A percentile compares a stretch with the other conserved stretches of the same genome.
Evolutionary conservation across 2,888 invertebrate species (phyloP).

Genomic region (Autographa gamma): DNA sequence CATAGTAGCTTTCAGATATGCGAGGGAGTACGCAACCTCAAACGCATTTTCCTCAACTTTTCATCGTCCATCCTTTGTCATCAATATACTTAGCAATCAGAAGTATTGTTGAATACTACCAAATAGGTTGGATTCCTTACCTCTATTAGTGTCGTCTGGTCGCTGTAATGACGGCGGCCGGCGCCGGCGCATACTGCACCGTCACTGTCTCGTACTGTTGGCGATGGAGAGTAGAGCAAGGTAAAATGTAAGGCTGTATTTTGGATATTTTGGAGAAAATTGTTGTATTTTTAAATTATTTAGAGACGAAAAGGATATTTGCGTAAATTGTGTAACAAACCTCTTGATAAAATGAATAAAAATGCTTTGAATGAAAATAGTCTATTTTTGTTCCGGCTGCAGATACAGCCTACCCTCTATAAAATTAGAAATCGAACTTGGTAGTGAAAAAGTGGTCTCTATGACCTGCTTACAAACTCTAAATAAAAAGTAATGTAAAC

Average conservation of each 20-base stretch:
- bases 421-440: too few relatives aligned
- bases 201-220: slow-evolving; percentile 69
- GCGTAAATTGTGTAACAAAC: too few relatives aligned
- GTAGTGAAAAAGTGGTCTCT: too few relatives aligned
- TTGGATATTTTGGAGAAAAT: too few relatives aligned
- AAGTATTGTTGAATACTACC: slow-evolving; percentile 23
- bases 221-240: slow-evolving; percentile 23
- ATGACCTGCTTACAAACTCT: too few relatives aligned
- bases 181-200: slow-evolving; percentile 73
- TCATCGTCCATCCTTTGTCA: slow-evolving; percentile 5
- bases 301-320: too few relatives aligned
- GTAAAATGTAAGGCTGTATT: not conserved
- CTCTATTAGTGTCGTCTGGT: slow-evolving; percentile 57
- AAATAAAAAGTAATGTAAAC: too few relatives aligned
- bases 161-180: slow-evolving; percentile 62
- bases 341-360: too few relatives aligned
- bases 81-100: slow-evolving; percentile 27
- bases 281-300: not conserved
- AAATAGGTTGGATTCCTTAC: slow-evolving; percentile 59
- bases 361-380: too few relatives aligned
- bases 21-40: not conserved
- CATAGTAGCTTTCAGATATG: too few relatives aligned
- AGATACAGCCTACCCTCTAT: too few relatives aligned
- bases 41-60: not conserved
- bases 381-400: too few relatives aligned